A percentile compares a stretch with the other conserved stretches of the same genome.
These are phyloP conservation scores for Cataglyphis cursor DNA, from an alignment of 2,888 invertebrate species.

Conservation along the genomic window DNA sequence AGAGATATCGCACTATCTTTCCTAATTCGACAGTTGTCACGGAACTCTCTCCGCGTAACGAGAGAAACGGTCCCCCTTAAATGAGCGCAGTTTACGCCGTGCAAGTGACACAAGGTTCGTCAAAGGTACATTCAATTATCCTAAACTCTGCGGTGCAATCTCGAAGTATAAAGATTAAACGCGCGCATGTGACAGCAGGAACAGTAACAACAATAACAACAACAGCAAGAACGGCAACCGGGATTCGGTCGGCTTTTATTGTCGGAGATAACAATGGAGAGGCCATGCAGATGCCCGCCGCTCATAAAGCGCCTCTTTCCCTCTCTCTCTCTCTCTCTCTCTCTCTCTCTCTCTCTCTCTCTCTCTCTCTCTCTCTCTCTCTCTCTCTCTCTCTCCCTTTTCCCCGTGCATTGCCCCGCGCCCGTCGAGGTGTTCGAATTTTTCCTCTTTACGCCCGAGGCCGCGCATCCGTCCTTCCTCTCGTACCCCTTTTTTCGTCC, in stretches of 20 bases:
- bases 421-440: slow-evolving; percentile 70
- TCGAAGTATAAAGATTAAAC: slow-evolving; percentile 73
- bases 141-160: slow-evolving; percentile 62
- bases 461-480: neutral
- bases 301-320: slow-evolving; percentile 62
- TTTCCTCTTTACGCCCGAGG: slow-evolving; percentile 69
- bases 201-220: slow-evolving; percentile 45
- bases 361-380: neutral
- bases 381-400: slow-evolving; percentile 17
- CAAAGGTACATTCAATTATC: slow-evolving; percentile 78
- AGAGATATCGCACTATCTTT: slow-evolving; percentile 50
- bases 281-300: slow-evolving; percentile 68
- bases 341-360: slow-evolving; percentile 1
- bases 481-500: neutral
- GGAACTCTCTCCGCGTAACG: slow-evolving; percentile 41
- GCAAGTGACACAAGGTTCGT: slow-evolving; percentile 39
- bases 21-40: slow-evolving; percentile 72
- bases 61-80: neutral
- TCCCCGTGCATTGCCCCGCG: neutral
- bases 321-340: neutral
- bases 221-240: slow-evolving; percentile 32
- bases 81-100: slow-evolving; percentile 56
- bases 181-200: slow-evolving; percentile 40
- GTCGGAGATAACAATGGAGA: slow-evolving; percentile 71
- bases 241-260: slow-evolving; percentile 72